These are phyloP conservation scores for Nematopogon swammerdamellus DNA, from an alignment of 2,888 invertebrate genomes.

Conservation along the genomic window DNA sequence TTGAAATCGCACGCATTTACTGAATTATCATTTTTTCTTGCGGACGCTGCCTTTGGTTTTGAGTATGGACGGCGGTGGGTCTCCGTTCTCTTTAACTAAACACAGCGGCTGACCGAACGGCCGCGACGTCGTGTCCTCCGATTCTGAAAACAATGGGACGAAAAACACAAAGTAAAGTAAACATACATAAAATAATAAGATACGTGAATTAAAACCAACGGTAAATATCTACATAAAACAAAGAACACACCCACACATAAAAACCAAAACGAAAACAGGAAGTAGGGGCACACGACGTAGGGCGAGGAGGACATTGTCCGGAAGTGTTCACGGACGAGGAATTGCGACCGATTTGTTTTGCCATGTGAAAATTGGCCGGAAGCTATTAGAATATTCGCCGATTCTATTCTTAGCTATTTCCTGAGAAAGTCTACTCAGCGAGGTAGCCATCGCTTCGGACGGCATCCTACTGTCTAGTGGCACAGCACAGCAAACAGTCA, in stretches of 20 bases:
- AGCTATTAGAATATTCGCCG: too few relatives aligned
- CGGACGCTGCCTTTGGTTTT: conserved; percentile 50
- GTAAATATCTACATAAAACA: conserved; percentile 7
- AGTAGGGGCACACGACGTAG: conserved; percentile 10
- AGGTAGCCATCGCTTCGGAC: background rate
- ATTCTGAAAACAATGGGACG: conserved; percentile 43
- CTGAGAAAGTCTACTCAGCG: background rate
- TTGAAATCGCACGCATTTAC: conserved; percentile 13
- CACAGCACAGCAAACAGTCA: conserved; percentile 37
- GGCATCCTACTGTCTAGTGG: conserved; percentile 21
- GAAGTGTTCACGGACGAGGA: too few relatives aligned
- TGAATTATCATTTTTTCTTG: conserved; percentile 42
- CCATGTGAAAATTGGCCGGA: too few relatives aligned
- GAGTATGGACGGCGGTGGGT: conserved; percentile 51
- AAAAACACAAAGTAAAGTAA: conserved; percentile 31
- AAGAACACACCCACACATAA: conserved; percentile 3
- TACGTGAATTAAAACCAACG: conserved; percentile 13
- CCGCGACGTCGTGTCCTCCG: conserved; percentile 59
- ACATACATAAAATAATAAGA: conserved; percentile 18
- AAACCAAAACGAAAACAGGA: conserved; percentile 16
- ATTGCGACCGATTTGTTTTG: too few relatives aligned
- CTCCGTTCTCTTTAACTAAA: conserved; percentile 57
- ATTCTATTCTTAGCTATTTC: too few relatives aligned
- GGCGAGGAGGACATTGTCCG: conserved; percentile 6
- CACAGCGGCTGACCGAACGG: conserved; percentile 80